Evolutionary conservation across 2,888 invertebrate species (phyloP), one percentile per base, ranked within the genome.

Genomic region (Ceriagrion tenellum): DNA sequence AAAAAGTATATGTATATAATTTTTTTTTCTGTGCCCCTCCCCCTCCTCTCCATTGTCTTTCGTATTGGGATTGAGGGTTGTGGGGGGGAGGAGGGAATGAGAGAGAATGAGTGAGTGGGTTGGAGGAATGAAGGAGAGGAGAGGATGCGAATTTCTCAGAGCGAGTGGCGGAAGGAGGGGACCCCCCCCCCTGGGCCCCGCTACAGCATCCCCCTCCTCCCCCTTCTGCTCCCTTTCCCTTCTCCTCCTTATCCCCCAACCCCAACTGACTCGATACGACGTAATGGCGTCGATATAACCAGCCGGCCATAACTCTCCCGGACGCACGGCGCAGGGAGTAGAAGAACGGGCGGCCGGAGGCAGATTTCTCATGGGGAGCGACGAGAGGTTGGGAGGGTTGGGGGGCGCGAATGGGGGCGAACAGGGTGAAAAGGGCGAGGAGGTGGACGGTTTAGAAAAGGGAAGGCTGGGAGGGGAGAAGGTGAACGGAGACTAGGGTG

Each of bases 271-370:
- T 91, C 91, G 91, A 91, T 91, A 91, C 91, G 91, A 91, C 40
- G 91, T 91, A 91, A 91, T 91, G 91, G 63, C 91, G 91, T 91
- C 91, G 91, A 91, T 91, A 91, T 91, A 91, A 63, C 91, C 23
- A 63, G 56, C 40, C 91, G 63, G 91, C 91, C 91, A 91, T 91
- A 91, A 91, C 91, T 91, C 91, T 91, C 91, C 91, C 8, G 40
- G 91, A 55, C 91, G 91, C 91, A 59, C 35, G 91, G 91, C 91
- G 91, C 91, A 63, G 91, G 35, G 91, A 91, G 35, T n/a, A 35
- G 35, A n/a, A 26, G 69, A 12, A 4, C 69, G n/a, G 69, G n/a
- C n/a, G 69, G n/a, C 26, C 8, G n/a, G 69, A 26, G 69, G 69
- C 69, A 69, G 69, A 69, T 69, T 69, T 69, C 69, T 69, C 69